Conservation (phyloP, 2,797 vertebrate genomes). For the Myiotriccus ornatus region DNA sequence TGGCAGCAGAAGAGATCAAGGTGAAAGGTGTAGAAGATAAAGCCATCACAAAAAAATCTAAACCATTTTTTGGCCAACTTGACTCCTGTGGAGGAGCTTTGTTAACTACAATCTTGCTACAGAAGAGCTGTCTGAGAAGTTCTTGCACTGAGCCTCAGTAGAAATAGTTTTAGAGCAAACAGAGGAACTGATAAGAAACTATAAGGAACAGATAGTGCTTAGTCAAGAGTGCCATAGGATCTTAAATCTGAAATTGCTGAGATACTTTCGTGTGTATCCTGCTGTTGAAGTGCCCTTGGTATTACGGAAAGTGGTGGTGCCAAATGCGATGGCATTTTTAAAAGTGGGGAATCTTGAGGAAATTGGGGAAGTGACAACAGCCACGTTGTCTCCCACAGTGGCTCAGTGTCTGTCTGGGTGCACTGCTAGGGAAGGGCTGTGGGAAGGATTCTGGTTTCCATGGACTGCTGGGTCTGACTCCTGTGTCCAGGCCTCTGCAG, state of each 20-base stretch:
- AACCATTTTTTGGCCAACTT: background rate
- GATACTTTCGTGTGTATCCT: background rate
- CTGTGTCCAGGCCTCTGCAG: background rate
- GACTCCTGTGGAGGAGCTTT: background rate
- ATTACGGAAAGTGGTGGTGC: background rate
- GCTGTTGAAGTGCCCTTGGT: background rate
- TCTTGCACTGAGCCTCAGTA: background rate
- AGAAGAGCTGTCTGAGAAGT: slow-evolving; percentile 5
- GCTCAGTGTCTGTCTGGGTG: background rate
- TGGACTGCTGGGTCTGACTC: background rate
- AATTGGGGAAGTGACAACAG: background rate
- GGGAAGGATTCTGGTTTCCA: background rate
- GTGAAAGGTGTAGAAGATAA: background rate
- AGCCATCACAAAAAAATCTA: background rate
- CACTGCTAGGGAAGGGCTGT: background rate
- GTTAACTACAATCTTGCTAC: background rate
- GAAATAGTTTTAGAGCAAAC: background rate
- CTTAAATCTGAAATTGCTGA: slow-evolving; percentile 1
- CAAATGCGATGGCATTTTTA: background rate
- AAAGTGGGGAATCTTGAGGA: background rate
- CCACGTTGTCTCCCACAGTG: no score
- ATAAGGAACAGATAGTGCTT: background rate
- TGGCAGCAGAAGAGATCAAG: background rate
- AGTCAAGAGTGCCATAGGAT: background rate
- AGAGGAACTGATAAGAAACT: background rate